phyloP scores from a whole-genome alignment of 1,140 invertebrate species.

The Drosophila kepulauana region DNA sequence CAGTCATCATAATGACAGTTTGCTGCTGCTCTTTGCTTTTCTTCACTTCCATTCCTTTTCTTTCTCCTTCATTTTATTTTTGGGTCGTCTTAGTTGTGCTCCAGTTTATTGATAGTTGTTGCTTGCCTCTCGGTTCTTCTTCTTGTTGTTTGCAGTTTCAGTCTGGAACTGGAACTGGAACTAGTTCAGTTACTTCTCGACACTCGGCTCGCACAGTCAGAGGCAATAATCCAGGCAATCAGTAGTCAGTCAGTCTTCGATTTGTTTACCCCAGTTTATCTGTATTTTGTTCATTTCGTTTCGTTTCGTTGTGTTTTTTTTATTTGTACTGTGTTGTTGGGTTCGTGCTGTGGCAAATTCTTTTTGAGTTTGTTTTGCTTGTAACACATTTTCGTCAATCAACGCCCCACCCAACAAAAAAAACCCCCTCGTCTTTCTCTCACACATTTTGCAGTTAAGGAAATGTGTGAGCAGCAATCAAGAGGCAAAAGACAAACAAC shows the following conservation, averaged over 20 bases:
- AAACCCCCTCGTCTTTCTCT: not conserved
- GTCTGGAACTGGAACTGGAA: slow-evolving; percentile 38
- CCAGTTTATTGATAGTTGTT: slow-evolving; percentile 32
- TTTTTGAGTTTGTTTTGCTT: slow-evolving; percentile 40
- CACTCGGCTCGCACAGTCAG: slow-evolving; percentile 1
- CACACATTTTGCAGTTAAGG: slow-evolving; percentile 55
- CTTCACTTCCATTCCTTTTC: slow-evolving; percentile 24
- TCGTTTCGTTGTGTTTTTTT: slow-evolving; percentile 9
- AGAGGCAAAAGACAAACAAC: slow-evolving; percentile 47
- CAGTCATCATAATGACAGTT: slow-evolving; percentile 70
- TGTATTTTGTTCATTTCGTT: not conserved
- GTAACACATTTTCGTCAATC: slow-evolving; percentile 22
- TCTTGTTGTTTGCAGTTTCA: slow-evolving; percentile 24
- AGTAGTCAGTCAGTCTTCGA: not conserved
- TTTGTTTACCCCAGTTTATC: slow-evolving; percentile 8
- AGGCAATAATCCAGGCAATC: slow-evolving; percentile 2
- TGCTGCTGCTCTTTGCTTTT: slow-evolving; percentile 23
- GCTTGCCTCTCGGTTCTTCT: not conserved
- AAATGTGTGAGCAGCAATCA: slow-evolving; percentile 62
- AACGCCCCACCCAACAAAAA: not conserved
- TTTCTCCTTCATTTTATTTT: not conserved
- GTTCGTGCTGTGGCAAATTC: slow-evolving; percentile 65
- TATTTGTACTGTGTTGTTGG: not conserved
- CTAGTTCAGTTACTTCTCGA: slow-evolving; percentile 11
- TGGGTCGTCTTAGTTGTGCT: slow-evolving; percentile 28